Conservation (phyloP, 2,113 vertebrate species). For the Carassius auratus region DNA sequence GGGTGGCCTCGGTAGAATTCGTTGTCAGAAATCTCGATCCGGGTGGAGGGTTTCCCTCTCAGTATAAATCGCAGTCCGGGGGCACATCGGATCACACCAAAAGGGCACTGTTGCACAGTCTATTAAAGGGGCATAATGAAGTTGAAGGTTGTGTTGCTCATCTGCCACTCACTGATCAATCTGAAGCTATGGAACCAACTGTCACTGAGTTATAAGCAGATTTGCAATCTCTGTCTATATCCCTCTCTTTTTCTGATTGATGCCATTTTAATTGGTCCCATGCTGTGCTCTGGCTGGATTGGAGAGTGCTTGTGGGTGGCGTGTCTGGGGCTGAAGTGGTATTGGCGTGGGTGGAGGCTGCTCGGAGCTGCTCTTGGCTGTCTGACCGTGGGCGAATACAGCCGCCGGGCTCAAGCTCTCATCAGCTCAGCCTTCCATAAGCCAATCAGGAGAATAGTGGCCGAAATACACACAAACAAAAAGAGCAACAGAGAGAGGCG, state of each 20-base stretch:
- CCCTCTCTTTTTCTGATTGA: constrained; percentile 37
- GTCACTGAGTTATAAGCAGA: constrained; percentile 37
- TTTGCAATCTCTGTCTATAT: constrained; percentile 23
- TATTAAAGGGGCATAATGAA: neutral
- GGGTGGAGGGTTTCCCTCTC: too few relatives aligned
- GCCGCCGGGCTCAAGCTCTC: constrained; percentile 40
- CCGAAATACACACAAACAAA: neutral
- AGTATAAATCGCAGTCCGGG: too few relatives aligned
- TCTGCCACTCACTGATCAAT: constrained; percentile 2
- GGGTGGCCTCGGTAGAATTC: too few relatives aligned
- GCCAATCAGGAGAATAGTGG: neutral
- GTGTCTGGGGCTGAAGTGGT: constrained; percentile 56
- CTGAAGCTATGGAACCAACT: neutral
- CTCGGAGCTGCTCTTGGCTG: constrained; percentile 44
- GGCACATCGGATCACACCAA: too few relatives aligned
- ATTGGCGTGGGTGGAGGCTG: constrained; percentile 42
- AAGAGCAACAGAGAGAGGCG: neutral
- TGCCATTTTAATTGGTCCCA: constrained; percentile 43
- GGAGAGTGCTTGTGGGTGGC: constrained; percentile 48
- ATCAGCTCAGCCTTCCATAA: constrained; percentile 51
- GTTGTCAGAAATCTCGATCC: too few relatives aligned
- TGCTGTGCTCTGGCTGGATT: constrained; percentile 30
- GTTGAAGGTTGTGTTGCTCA: constrained; percentile 8
- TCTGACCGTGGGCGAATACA: constrained; percentile 53
- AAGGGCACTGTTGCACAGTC: too few relatives aligned